A percentile compares a stretch with the other conserved stretches of the same genome.
These are phyloP conservation scores for Malurus alboscapulatus DNA, from an alignment of 2,113 vertebrate genomes.

Conservation along the genomic window DNA sequence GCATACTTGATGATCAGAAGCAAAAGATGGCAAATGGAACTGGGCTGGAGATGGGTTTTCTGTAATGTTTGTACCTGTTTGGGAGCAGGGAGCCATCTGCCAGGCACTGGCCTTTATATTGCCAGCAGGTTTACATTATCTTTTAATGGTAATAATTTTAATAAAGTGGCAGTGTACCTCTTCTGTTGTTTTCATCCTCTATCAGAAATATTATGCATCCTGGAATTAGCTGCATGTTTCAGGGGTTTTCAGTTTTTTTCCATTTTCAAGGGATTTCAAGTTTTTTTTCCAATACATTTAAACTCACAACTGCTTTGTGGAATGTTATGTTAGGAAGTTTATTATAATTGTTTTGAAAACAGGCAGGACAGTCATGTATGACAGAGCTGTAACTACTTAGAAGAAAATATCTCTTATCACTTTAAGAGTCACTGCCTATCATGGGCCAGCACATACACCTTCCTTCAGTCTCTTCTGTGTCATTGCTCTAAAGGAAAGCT, in stretches of 20 bases:
- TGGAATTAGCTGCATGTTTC: not conserved
- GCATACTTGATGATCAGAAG: not conserved
- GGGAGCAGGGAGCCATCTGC: not conserved
- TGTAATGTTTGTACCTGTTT: not conserved
- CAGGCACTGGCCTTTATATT: not conserved
- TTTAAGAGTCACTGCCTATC: not conserved
- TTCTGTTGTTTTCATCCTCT: not conserved
- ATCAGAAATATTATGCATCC: not conserved
- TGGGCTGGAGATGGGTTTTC: not conserved
- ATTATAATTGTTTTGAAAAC: not conserved
- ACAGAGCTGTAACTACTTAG: not conserved
- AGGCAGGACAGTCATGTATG: not conserved
- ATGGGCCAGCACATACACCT: not conserved
- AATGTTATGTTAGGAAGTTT: not conserved
- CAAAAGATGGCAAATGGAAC: not conserved
- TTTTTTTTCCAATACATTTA: not conserved
- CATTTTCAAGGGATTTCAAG: not conserved
- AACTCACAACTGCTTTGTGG: not conserved
- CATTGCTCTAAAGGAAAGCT: not conserved
- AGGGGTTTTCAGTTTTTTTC: not conserved
- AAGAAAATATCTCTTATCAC: not conserved
- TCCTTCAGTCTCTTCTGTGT: not conserved
- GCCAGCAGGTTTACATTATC: not conserved
- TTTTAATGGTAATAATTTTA: not conserved
- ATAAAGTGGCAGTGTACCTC: not conserved